Conservation (phyloP, 2,797 vertebrate species). For the Sebastiscus tertius region DNA sequence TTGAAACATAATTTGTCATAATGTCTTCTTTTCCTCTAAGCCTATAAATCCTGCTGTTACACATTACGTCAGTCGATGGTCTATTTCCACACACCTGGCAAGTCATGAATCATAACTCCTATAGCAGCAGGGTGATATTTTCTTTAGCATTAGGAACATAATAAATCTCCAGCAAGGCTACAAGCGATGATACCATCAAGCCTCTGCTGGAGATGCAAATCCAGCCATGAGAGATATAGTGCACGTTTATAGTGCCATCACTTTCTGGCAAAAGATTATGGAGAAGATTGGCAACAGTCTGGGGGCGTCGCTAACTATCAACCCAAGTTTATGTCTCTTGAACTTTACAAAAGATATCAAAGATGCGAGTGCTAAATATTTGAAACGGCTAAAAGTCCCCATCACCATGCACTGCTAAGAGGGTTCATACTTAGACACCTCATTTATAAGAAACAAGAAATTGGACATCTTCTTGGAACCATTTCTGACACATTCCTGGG, state of each 20-base stretch:
- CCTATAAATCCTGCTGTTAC: constrained; percentile 13
- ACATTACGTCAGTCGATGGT: not conserved
- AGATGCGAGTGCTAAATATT: no score
- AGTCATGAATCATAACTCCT: not conserved
- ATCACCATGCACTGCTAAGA: not conserved
- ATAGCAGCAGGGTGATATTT: not conserved
- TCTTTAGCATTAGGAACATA: not conserved
- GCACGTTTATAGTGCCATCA: not conserved
- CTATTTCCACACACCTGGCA: constrained; percentile 22
- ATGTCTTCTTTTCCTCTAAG: not conserved
- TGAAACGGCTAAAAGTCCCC: not conserved
- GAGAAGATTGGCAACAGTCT: not conserved
- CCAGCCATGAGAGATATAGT: not conserved
- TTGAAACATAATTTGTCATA: not conserved
- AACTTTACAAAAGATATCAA: no score
- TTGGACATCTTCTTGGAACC: no score
- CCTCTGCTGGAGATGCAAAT: not conserved
- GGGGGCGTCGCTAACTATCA: no score
- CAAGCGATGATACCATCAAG: not conserved
- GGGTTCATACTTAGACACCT: no score
- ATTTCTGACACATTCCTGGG: not conserved
- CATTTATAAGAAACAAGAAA: no score
- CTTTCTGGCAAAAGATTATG: not conserved
- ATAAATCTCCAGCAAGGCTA: not conserved
- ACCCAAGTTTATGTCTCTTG: no score